Conservation (phyloP, 2,797 vertebrate species). For the Helicolenus hilgendorfi region DNA sequence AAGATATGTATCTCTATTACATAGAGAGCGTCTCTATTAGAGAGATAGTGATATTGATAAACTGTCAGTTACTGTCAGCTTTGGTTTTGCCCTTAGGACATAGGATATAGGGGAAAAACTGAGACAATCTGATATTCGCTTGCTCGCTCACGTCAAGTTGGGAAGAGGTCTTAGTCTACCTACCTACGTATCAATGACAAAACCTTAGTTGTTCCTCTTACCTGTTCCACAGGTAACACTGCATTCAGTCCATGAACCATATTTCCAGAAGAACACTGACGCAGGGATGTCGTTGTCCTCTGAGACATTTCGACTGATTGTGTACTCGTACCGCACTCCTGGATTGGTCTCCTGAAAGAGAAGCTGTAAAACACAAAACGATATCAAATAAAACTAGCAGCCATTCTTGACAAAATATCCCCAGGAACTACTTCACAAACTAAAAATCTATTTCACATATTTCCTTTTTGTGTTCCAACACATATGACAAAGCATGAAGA, state of each 20-base stretch:
- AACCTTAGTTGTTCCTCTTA: slow-evolving; percentile 70
- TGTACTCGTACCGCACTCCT: slow-evolving; percentile 96
- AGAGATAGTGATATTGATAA: no score
- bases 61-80: no score
- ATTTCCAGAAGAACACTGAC: slow-evolving; percentile 93
- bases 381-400: background rate
- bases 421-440: background rate
- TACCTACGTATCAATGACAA: background rate
- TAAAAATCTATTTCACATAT: background rate
- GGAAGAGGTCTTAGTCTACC: no score
- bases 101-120: no score
- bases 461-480: background rate
- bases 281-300: slow-evolving; percentile 62
- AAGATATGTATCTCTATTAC: no score
- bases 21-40: no score
- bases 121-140: no score
- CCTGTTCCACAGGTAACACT: slow-evolving; percentile 95
- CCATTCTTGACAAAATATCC: background rate
- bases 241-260: slow-evolving; percentile 94
- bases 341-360: slow-evolving; percentile 98
- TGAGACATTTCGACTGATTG: slow-evolving; percentile 88
- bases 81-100: no score
- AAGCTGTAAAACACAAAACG: slow-evolving; percentile 87
- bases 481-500: background rate
- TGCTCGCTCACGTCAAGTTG: no score